These are phyloP conservation scores for Xanthorhoe designata DNA, from an alignment of 2,888 invertebrate genomes.

Conservation along the genomic window DNA sequence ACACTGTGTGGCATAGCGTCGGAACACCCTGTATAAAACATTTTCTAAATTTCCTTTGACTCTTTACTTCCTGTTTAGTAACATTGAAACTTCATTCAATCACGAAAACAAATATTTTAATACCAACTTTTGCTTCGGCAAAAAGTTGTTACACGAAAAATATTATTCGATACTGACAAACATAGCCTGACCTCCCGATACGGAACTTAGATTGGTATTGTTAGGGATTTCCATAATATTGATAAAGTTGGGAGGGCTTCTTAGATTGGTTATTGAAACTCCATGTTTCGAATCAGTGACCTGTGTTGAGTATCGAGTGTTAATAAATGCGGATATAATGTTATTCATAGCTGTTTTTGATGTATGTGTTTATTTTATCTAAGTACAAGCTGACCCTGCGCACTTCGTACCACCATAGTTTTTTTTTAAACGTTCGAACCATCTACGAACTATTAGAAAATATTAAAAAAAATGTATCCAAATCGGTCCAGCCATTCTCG, in stretches of 20 bases:
- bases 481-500: too few relatives aligned
- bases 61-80: not conserved
- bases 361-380: not conserved
- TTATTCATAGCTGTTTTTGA: conserved; percentile 12
- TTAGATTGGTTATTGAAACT: conserved; percentile 32
- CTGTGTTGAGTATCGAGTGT: conserved; percentile 19
- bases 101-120: conserved; percentile 10
- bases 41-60: not conserved
- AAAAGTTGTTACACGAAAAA: conserved; percentile 34
- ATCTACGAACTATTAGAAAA: too few relatives aligned
- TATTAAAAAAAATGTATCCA: too few relatives aligned
- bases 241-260: conserved; percentile 34
- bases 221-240: conserved; percentile 34
- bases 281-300: conserved; percentile 37
- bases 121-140: not conserved
- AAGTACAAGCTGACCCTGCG: too few relatives aligned
- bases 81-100: not conserved
- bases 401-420: too few relatives aligned
- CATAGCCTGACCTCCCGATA: conserved; percentile 26
- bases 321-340: conserved; percentile 15
- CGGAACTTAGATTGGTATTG: conserved; percentile 31
- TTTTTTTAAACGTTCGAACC: too few relatives aligned
- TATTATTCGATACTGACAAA: conserved; percentile 32
- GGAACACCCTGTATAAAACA: too few relatives aligned
- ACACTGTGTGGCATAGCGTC: too few relatives aligned